These are phyloP conservation scores for Nesidiocoris tenuis DNA, from an alignment of 2,888 invertebrate species.

Conservation along the genomic window DNA sequence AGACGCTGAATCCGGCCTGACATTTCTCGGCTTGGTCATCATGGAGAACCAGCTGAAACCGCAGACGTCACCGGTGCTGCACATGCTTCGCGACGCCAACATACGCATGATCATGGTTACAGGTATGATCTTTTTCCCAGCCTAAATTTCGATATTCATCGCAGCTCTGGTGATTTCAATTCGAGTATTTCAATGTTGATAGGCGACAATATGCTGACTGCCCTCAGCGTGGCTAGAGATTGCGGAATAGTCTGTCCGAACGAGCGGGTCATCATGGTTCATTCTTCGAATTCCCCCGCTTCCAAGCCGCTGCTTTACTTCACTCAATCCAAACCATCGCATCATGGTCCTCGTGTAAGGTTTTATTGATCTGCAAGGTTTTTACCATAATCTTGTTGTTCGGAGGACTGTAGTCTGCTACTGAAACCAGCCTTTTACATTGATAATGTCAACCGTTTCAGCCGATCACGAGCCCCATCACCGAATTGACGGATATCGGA, in stretches of 20 bases:
- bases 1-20: constrained; percentile 75
- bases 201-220: constrained; percentile 62
- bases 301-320: constrained; percentile 58
- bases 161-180: too few relatives aligned
- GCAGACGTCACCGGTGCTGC: constrained; percentile 79
- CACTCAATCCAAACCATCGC: constrained; percentile 53
- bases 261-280: constrained; percentile 61
- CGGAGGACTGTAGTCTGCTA: too few relatives aligned
- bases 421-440: too few relatives aligned
- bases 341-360: constrained; percentile 13
- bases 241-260: constrained; percentile 67
- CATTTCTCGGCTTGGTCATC: constrained; percentile 84
- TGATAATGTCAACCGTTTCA: too few relatives aligned
- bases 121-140: constrained; percentile 60
- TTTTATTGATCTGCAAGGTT: constrained; percentile 2
- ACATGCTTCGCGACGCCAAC: constrained; percentile 75
- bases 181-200: too few relatives aligned
- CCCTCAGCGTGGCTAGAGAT: constrained; percentile 60
- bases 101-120: constrained; percentile 97
- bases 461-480: constrained; percentile 52
- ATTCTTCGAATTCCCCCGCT: constrained; percentile 51
- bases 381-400: background rate
- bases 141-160: too few relatives aligned
- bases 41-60: constrained; percentile 93
- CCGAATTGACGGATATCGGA: constrained; percentile 60